A percentile compares a stretch with the other conserved stretches of the same genome.
Conservation (phyloP, 2,888 invertebrate species). For the Tineola bisselliella region DNA sequence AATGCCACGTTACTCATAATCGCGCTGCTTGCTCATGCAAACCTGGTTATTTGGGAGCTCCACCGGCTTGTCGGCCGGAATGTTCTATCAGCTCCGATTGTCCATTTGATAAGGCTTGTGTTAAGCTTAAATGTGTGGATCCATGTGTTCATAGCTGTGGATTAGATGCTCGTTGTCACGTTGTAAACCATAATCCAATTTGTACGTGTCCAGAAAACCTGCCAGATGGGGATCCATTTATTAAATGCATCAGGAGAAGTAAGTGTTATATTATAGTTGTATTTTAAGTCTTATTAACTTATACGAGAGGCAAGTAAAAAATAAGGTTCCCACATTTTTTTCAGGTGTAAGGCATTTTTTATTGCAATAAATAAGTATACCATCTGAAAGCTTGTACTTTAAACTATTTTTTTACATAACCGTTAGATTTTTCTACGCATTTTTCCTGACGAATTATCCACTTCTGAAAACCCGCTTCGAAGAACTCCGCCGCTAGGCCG, state of each 20-base stretch:
- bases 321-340: too few species aligned
- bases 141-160: slow-evolving; percentile 83
- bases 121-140: slow-evolving; percentile 78
- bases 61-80: slow-evolving; percentile 80
- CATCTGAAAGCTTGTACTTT: too few species aligned
- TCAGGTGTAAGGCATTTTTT: too few species aligned
- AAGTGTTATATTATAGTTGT: slow-evolving; percentile 23
- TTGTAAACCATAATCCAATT: slow-evolving; percentile 81
- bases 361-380: too few species aligned
- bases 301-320: too few species aligned
- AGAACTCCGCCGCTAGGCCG: too few species aligned
- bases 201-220: slow-evolving; percentile 75
- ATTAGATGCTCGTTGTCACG: slow-evolving; percentile 79
- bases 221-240: slow-evolving; percentile 81
- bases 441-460: too few species aligned
- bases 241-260: slow-evolving; percentile 69
- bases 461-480: too few species aligned
- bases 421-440: too few species aligned
- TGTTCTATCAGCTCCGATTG: slow-evolving; percentile 83
- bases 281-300: too few species aligned
- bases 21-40: slow-evolving; percentile 80
- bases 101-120: slow-evolving; percentile 75
- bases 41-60: slow-evolving; percentile 74
- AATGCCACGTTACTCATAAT: slow-evolving; percentile 74
- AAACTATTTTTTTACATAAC: too few species aligned